Percentiles rank a stretch among this genome's conserved stretches.
These are phyloP conservation scores for Triplophysa yarkandensis DNA, from an alignment of 2,797 vertebrate genomes.

Conservation along the genomic window DNA sequence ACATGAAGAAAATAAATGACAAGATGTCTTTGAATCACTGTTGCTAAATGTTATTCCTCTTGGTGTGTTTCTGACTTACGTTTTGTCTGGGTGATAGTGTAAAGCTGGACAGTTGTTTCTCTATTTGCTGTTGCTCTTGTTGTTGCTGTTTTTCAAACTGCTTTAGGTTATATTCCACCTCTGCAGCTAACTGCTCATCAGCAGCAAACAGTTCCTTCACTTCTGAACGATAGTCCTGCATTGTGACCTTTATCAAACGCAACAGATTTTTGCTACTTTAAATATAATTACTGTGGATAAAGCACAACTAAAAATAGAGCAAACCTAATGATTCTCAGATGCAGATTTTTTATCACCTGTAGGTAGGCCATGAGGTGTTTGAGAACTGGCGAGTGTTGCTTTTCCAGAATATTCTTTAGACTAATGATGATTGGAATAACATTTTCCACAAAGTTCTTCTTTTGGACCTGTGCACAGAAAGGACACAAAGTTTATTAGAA, in stretches of 20 bases:
- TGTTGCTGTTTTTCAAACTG: too few relatives aligned
- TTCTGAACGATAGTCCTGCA: too few relatives aligned
- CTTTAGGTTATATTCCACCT: too few relatives aligned
- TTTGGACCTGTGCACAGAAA: conserved; percentile 82
- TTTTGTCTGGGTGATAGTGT: neutral
- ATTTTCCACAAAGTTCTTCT: conserved; percentile 91
- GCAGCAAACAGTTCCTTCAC: too few relatives aligned
- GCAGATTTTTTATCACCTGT: conserved; percentile 72
- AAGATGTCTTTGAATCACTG: neutral
- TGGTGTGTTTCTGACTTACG: neutral
- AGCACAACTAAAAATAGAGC: too few relatives aligned
- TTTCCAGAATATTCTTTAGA: conserved; percentile 87
- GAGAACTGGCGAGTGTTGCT: conserved; percentile 83
- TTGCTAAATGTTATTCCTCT: neutral
- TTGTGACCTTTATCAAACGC: neutral
- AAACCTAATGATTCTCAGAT: neutral
- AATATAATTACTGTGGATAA: too few relatives aligned
- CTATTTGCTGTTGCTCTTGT: too few relatives aligned
- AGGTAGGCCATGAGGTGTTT: conserved; percentile 91
- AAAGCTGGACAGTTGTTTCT: too few relatives aligned
- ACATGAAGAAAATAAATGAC: neutral
- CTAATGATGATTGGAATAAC: conserved; percentile 88
- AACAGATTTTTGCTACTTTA: neutral
- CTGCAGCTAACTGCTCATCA: too few relatives aligned
- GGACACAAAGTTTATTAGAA: conserved; percentile 13